Percentiles rank a stretch among this genome's conserved stretches.
Evolutionary conservation across 2,888 invertebrate genomes (phyloP).

Genomic region (Microplitis manilae): DNA sequence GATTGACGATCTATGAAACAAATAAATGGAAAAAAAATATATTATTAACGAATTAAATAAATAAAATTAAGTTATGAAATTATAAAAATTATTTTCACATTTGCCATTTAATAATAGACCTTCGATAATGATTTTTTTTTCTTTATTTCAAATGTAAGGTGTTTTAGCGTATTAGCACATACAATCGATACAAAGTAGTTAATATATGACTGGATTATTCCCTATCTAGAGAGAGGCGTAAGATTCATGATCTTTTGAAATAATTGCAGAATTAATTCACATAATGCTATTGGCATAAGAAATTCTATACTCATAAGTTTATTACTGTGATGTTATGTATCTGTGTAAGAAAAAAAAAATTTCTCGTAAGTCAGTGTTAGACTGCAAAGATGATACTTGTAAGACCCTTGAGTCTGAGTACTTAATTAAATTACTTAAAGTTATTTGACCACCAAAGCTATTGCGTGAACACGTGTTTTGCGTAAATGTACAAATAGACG

Average conservation of each 20-base stretch:
- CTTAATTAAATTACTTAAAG: constrained; percentile 11
- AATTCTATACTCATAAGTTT: background rate
- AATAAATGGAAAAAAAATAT: no score
- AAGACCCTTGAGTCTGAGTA: background rate
- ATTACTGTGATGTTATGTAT: background rate
- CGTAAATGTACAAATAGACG: constrained; percentile 15
- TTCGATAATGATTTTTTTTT: no score
- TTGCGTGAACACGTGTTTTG: constrained; percentile 29
- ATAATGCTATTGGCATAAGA: background rate
- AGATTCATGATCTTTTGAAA: background rate
- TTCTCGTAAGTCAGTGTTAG: background rate
- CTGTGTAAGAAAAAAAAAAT: background rate
- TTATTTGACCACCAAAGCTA: constrained; percentile 20
- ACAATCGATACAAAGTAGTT: background rate
- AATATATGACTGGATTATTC: background rate
- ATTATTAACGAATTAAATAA: no score
- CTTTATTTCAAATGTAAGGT: background rate
- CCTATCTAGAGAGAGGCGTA: background rate
- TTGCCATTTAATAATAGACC: no score
- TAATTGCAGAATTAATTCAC: constrained; percentile 7
- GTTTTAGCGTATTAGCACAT: background rate
- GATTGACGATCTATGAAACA: no score
- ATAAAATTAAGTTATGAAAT: no score
- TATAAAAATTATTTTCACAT: no score
- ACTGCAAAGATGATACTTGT: background rate